These are phyloP conservation scores for Micrastur ruficollis DNA, from an alignment of 2,797 vertebrate species.

Conservation along the genomic window DNA sequence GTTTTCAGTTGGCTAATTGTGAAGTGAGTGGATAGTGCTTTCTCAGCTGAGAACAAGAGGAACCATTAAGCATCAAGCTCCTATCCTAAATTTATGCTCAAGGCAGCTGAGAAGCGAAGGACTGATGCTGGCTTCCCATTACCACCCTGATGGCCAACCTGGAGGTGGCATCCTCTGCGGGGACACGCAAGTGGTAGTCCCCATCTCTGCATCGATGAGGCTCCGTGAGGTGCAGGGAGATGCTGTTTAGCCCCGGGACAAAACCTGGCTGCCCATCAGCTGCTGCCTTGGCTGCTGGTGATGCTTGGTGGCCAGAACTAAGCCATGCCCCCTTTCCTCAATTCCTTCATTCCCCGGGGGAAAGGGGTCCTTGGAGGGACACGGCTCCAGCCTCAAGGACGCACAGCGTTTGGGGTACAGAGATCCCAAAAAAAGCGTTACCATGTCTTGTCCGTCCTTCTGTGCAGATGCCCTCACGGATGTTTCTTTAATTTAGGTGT, in stretches of 20 bases:
- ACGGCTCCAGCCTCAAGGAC: background rate
- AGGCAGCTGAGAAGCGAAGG: background rate
- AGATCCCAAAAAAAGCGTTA: background rate
- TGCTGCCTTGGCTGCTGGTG: background rate
- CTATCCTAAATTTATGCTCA: background rate
- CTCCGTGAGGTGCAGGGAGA: background rate
- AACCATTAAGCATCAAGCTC: constrained; percentile 1
- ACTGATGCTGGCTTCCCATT: background rate
- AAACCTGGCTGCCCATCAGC: background rate
- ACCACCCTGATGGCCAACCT: background rate
- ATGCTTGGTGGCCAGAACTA: background rate
- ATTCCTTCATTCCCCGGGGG: background rate
- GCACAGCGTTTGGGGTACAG: background rate
- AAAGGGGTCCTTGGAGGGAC: background rate
- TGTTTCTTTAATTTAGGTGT: background rate
- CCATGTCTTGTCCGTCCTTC: background rate
- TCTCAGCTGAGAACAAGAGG: constrained; percentile 11
- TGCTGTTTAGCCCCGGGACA: background rate
- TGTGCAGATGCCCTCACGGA: background rate
- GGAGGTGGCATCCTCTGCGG: background rate
- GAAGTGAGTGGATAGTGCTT: constrained; percentile 9
- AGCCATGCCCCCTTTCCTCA: background rate
- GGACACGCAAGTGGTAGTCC: background rate
- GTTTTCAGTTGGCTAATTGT: background rate
- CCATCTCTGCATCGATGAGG: background rate